Evolutionary conservation across 2,797 vertebrate species (phyloP).

Genomic region (Cuniculus paca): DNA sequence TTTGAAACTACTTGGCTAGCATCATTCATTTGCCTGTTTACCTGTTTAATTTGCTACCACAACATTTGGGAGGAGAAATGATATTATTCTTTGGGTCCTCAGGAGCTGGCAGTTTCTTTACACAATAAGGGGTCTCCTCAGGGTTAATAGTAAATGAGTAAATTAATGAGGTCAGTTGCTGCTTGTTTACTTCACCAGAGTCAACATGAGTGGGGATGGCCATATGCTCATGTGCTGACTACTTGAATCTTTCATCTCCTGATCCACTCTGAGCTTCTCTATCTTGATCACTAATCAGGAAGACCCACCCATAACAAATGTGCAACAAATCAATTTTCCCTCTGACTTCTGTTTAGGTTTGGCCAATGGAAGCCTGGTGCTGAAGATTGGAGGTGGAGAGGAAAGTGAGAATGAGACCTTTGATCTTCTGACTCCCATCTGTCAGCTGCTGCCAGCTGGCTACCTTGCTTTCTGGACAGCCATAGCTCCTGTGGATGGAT

Average conservation of each 20-base stretch:
- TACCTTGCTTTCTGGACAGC: not conserved
- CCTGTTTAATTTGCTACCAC: not conserved
- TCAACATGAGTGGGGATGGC: not conserved
- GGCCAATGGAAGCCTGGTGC: not conserved
- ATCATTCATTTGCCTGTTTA: not conserved
- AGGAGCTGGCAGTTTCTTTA: not conserved
- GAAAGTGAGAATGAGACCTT: not conserved
- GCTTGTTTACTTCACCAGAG: not conserved
- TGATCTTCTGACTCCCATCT: not conserved
- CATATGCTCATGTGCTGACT: not conserved
- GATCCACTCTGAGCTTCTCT: not conserved
- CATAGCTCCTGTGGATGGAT: not conserved
- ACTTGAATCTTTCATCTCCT: not conserved
- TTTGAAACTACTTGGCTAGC: constrained; percentile 13
- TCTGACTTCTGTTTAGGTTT: not conserved
- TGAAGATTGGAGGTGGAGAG: not conserved
- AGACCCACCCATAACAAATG: not conserved
- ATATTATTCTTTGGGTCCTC: not conserved
- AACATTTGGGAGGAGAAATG: not conserved
- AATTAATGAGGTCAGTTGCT: not conserved
- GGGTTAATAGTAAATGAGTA: not conserved
- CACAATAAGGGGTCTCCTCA: not conserved
- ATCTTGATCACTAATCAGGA: not conserved
- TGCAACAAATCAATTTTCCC: not conserved
- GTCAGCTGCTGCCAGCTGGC: not conserved